These are phyloP conservation scores for Burhinus oedicnemus DNA, from an alignment of 2,113 vertebrate genomes.

Conservation along the genomic window DNA sequence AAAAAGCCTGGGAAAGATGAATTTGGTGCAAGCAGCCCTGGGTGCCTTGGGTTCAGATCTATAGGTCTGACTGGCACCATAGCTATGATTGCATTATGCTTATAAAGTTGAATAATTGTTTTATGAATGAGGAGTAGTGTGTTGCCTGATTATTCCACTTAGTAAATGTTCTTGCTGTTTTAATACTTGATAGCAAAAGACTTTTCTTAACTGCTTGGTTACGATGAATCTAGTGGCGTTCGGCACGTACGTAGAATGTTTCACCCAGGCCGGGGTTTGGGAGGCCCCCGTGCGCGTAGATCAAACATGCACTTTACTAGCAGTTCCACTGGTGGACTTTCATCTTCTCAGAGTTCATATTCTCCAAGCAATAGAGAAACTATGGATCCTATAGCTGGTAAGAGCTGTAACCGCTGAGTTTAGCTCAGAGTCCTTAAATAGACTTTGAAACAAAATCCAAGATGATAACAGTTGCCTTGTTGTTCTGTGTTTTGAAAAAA, in stretches of 20 bases:
- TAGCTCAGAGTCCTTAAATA: slow-evolving; percentile 20
- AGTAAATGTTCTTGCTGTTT: slow-evolving; percentile 28
- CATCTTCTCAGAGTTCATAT: slow-evolving; percentile 94
- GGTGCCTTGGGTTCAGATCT: not conserved
- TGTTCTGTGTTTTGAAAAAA: not conserved
- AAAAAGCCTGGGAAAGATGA: not conserved
- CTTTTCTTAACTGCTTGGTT: slow-evolving; percentile 79
- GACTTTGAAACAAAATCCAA: slow-evolving; percentile 2
- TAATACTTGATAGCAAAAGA: slow-evolving; percentile 18
- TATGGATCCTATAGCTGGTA: slow-evolving; percentile 97
- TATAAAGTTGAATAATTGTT: slow-evolving; percentile 18
- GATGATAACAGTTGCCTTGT: not conserved
- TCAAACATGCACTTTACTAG: slow-evolving; percentile 99
- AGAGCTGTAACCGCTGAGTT: slow-evolving; percentile 25
- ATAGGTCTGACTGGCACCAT: not conserved
- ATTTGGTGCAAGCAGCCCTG: not conserved
- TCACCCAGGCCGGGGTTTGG: slow-evolving; percentile 91
- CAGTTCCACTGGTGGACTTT: slow-evolving; percentile 92
- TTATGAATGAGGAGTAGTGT: slow-evolving; percentile 15
- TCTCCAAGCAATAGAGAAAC: slow-evolving; percentile 96
- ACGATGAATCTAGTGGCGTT: slow-evolving; percentile 95
- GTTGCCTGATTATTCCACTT: not conserved
- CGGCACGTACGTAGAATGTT: slow-evolving; percentile 97
- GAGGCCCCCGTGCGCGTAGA: slow-evolving; percentile 90
- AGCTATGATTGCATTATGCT: not conserved